Percentiles rank a stretch among this genome's conserved stretches.
These are phyloP conservation scores for Aramus guarauna DNA, from an alignment of 2,113 vertebrate genomes.

Conservation along the genomic window DNA sequence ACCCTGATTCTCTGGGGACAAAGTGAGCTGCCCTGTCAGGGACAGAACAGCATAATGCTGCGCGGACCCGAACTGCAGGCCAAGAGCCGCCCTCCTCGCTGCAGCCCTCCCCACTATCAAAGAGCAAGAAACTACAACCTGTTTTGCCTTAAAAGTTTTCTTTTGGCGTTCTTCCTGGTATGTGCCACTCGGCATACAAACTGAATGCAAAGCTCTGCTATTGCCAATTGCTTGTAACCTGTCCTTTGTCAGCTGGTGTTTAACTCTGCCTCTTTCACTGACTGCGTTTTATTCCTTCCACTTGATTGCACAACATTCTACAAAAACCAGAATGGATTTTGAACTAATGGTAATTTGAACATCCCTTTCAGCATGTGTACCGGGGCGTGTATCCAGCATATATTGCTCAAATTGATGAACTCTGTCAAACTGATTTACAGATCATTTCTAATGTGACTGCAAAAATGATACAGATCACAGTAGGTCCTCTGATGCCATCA, in stretches of 20 bases:
- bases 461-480: constrained; percentile 13
- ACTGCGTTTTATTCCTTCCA: background rate
- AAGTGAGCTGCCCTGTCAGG: background rate
- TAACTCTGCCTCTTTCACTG: background rate
- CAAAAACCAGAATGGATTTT: background rate
- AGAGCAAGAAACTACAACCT: background rate
- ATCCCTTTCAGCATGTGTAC: background rate
- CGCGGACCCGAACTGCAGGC: background rate
- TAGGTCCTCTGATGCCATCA: background rate
- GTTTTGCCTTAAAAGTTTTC: constrained; percentile 9
- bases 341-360: background rate
- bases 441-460: background rate
- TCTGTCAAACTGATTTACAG: constrained; percentile 26
- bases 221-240: background rate
- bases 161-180: background rate
- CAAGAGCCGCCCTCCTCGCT: background rate
- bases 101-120: background rate
- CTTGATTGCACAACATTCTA: constrained; percentile 7
- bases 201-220: background rate
- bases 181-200: background rate
- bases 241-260: background rate
- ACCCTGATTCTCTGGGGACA: background rate
- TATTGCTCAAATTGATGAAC: constrained; percentile 5
- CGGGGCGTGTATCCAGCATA: background rate
- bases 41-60: background rate